A percentile compares a stretch with the other conserved stretches of the same genome.
These are phyloP conservation scores for Capitulum mitella DNA, from an alignment of 2,888 invertebrate genomes.

Conservation along the genomic window DNA sequence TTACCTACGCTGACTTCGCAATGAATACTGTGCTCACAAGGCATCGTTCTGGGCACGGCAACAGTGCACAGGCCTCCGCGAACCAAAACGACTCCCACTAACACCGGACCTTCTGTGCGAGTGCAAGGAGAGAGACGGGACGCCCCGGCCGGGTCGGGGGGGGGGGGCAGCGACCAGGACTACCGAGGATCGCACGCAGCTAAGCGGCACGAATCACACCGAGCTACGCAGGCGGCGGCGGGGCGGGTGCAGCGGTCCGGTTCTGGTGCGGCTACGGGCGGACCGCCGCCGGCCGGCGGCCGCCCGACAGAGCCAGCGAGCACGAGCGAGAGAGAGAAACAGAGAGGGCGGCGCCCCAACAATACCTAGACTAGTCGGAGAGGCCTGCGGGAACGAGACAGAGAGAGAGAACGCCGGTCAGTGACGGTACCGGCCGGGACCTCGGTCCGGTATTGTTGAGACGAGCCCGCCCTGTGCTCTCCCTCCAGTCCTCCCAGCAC, in stretches of 20 bases:
- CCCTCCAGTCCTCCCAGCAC: not conserved
- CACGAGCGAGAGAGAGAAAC: not conserved
- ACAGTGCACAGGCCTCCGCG: too few species aligned
- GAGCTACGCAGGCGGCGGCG: not conserved
- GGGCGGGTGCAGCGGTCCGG: not conserved
- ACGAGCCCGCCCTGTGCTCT: not conserved
- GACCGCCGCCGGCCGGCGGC: not conserved
- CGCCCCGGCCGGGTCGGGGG: too few species aligned
- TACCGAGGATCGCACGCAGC: not conserved
- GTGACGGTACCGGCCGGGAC: not conserved
- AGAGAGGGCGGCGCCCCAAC: constrained; percentile 15
- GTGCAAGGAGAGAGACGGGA: too few species aligned
- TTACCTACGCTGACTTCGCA: too few species aligned
- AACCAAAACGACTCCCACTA: too few species aligned
- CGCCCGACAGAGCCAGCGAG: not conserved
- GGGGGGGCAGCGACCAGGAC: too few species aligned
- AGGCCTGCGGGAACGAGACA: not conserved
- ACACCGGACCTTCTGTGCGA: too few species aligned
- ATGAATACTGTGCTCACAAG: too few species aligned
- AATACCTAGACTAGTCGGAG: constrained; percentile 23
- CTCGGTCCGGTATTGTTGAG: not conserved
- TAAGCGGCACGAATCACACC: not conserved
- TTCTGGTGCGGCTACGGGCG: not conserved
- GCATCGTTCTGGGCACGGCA: too few species aligned
- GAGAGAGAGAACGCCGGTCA: not conserved